Percentiles rank a stretch among this genome's conserved stretches.
Conservation (phyloP, 2,797 vertebrate genomes). For the Vireo griseus region DNA sequence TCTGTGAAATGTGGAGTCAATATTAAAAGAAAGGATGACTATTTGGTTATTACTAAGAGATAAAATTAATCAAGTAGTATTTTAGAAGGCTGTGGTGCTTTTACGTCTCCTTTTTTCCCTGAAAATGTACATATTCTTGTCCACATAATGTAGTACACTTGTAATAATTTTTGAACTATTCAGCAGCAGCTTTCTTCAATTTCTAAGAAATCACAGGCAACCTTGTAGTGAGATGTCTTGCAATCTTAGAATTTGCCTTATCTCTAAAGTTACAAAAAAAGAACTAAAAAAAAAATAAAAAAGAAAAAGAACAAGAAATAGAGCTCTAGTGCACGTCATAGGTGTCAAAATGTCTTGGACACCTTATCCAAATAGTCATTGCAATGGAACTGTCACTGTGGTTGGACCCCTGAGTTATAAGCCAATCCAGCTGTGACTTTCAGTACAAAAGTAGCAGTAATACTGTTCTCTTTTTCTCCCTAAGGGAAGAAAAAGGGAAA, state of each 20-base stretch:
- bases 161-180: not conserved
- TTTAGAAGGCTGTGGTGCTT: not conserved
- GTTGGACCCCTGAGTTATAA: not conserved
- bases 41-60: not conserved
- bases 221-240: not conserved
- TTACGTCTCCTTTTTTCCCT: not conserved
- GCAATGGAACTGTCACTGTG: not conserved
- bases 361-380: not conserved
- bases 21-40: not conserved
- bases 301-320: not conserved
- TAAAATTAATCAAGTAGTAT: not conserved
- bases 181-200: not conserved
- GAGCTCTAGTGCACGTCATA: not conserved
- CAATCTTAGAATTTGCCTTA: not conserved
- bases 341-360: not conserved
- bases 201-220: not conserved
- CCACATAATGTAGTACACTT: not conserved
- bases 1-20: not conserved
- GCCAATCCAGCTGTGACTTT: not conserved
- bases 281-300: not conserved
- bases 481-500: not conserved
- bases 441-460: not conserved
- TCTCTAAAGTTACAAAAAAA: not conserved
- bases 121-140: not conserved
- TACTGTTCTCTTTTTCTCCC: not conserved